Evolutionary conservation across 2,888 invertebrate genomes (phyloP).

Genomic region (Nemurella pictetii): DNA sequence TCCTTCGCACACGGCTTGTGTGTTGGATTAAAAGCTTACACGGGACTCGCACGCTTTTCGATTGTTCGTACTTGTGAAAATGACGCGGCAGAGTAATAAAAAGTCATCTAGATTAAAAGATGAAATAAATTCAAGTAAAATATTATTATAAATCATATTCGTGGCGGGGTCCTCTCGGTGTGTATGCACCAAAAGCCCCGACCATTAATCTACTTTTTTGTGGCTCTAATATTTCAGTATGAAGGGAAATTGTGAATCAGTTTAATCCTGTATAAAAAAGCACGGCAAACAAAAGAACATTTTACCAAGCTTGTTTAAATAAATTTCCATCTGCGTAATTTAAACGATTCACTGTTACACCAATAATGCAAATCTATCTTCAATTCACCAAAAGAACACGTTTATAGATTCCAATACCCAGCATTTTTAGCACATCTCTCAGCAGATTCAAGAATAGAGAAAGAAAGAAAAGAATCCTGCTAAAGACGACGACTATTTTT

Average conservation of each 20-base stretch:
- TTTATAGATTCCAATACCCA: neutral
- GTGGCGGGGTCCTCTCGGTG: neutral
- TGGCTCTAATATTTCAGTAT: constrained; percentile 8
- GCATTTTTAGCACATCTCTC: neutral
- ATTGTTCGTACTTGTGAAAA: neutral
- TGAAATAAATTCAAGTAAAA: constrained; percentile 9
- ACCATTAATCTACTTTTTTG: constrained; percentile 8
- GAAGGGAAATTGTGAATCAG: constrained; percentile 22
- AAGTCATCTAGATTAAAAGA: constrained; percentile 20
- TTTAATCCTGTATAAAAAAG: neutral
- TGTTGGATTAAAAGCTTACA: neutral
- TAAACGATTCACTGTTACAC: neutral
- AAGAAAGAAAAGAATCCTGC: neutral
- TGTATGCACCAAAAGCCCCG: neutral
- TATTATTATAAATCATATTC: constrained; percentile 17
- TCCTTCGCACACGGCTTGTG: neutral
- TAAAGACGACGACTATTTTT: neutral
- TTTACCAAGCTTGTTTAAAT: neutral
- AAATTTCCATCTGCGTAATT: constrained; percentile 7
- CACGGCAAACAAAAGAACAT: neutral
- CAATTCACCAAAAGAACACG: neutral
- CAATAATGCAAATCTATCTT: neutral
- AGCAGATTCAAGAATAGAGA: neutral
- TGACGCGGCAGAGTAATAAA: neutral
- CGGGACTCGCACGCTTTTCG: neutral